Evolutionary conservation across 1,140 invertebrate genomes (phyloP), one percentile per base, ranked within the genome.

Genomic region (Cydia strobilella): DNA sequence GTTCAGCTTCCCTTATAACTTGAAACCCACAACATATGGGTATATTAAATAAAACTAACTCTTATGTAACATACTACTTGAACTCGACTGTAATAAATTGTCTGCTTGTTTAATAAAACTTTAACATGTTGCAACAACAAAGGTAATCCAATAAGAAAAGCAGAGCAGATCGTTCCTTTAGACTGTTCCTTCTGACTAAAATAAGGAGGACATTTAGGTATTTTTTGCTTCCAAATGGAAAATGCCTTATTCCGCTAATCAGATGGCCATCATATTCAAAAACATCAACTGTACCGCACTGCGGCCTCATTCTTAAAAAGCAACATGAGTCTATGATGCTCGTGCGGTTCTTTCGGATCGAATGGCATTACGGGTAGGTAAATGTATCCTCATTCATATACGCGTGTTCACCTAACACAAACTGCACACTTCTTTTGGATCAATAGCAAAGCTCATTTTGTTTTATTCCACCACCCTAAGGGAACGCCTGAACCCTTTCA

Each of bases 361-460:
- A 59, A 20, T 23, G 20, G 20, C 7, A 9, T 45, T 39, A 10
- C 35, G 35, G 7, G 18, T 65, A 65, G 18, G 27, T 27, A 27
- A 62, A 20, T 31, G 31, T 39, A 35, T 10, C 62, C 65, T 80
- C 74, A 80, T 85, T 82, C 77, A 80, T 81, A 84, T 82, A 81
- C 80, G 62, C 80, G 79, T 76, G 77, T 81, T 81, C 74, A 77
- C 77, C 79, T 78, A 79, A 79, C 77, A 83, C 79, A 80, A 84
- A 81, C 78, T 81, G 82, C 80, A 81, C 78, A 74, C 75, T 80
- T 72, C 75, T 78, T 75, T 73, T 63, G 76, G 79, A 84, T 84
- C 82, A 84, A 82, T 84, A 82, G 77, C 77, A 82, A 82, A 86
- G 82, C 84, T 86, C 86, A 87, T 87, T 87, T 85, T 85, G 83